phyloP scores from a whole-genome alignment of 2,113 vertebrate genomes.

The Callopanchax toddi region DNA sequence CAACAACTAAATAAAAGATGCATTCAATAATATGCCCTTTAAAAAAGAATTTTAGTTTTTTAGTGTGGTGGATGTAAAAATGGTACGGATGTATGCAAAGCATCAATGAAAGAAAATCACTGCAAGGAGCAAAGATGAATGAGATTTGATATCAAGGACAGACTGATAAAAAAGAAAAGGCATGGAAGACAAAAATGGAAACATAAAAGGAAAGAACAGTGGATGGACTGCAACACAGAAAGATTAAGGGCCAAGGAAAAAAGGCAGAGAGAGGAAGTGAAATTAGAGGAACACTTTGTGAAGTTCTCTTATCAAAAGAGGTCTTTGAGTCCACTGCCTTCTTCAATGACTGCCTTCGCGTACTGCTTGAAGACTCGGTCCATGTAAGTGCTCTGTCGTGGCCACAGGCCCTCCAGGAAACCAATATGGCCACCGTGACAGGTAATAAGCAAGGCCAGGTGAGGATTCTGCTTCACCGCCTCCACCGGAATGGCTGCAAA shows the following conservation, averaged over 20 bases:
- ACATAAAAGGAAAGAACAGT: conserved; percentile 8
- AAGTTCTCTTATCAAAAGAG: conserved; percentile 63
- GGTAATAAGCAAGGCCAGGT: conserved; percentile 93
- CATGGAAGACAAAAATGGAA: conserved; percentile 2
- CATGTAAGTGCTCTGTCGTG: conserved; percentile 96
- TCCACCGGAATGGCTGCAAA: conserved; percentile 92
- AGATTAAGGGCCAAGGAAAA: conserved; percentile 5
- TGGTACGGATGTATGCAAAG: conserved; percentile 18
- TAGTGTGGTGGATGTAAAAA: conserved; percentile 42
- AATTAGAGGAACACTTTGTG: conserved; percentile 18
- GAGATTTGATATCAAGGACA: conserved; percentile 13
- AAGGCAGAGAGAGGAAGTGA: background rate
- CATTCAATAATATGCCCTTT: conserved; percentile 62
- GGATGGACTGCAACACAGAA: conserved; percentile 18
- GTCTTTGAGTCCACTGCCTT: conserved; percentile 83
- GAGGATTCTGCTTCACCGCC: conserved; percentile 95
- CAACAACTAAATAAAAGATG: conserved; percentile 37
- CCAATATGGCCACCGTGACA: conserved; percentile 96
- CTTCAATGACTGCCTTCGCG: conserved; percentile 90
- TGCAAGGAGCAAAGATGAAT: conserved; percentile 26
- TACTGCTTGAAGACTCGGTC: conserved; percentile 98
- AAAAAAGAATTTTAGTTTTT: conserved; percentile 34
- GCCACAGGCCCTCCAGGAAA: conserved; percentile 97
- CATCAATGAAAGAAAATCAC: conserved; percentile 19
- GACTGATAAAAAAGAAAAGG: conserved; percentile 11